Base-by-base conservation (phyloP, 2,113 vertebrate genomes). In the Perca fluviatilis region DNA sequence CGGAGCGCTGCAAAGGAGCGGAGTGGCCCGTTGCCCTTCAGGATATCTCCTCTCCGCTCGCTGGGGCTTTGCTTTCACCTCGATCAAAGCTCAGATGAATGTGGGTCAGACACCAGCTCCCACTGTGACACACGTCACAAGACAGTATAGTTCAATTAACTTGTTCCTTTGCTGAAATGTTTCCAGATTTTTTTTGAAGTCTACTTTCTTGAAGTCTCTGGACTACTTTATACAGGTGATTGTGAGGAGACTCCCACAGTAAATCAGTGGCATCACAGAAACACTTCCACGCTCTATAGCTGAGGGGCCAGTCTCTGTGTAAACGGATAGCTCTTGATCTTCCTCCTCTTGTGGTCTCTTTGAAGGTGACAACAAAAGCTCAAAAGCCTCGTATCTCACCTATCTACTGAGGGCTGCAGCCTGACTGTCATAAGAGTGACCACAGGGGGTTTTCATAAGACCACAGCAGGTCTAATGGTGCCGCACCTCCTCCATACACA, bases 241-340 rank as follows among this genome's bases (percentile, higher is more conserved):
- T 36, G 33, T 15, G 57, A 67, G 33, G 61, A 82, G 51, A 16
- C 65, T 77, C 65, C 63, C 49, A 0, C 72, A 49, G 56, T 79
- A 75, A 82, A 86, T 89, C 69, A 11, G 40, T 43, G 40, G 10
- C 10, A 13, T 75, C 75, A 12, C 60, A 33, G 30, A 71, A n/a
- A 30, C 6, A 47, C 60, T n/a, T 74, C 80, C 33, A 27, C 3
- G 10, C 46, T 57, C 46, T 67, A 0, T 78, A 69, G 79, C 88
- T 74, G 73, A 74, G 82, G 82, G 87, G 71, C 71, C 10, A 10
- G 27, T 58, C 74, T 88, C 76, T 80, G 82, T 87, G 88, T 78
- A 90, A 92, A 57, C 0, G 5, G 91, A 94, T 86, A 84, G 54
- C 90, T 75, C 73, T 86, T 87, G 85, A 91, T 90, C 90, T 86